Evolutionary conservation across 1,140 invertebrate species (phyloP).

Genomic region (Tyrophagus putrescentiae): DNA sequence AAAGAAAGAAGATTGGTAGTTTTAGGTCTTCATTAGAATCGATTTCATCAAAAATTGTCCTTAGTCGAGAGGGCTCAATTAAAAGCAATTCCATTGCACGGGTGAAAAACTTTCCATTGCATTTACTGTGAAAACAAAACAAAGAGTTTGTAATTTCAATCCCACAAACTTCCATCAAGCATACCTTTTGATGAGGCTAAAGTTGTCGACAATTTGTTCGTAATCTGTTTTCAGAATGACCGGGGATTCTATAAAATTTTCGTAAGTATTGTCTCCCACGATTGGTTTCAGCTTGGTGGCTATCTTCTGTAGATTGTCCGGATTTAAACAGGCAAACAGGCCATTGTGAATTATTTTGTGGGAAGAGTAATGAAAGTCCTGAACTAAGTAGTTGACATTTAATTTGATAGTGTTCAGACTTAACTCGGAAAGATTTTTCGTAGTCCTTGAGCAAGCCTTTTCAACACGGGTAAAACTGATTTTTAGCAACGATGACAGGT

Average conservation of each 20-base stretch:
- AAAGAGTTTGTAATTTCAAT: too few relatives aligned
- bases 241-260: background rate
- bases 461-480: background rate
- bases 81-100: background rate
- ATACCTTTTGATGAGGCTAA: background rate
- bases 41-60: background rate
- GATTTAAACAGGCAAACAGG: background rate
- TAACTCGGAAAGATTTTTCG: background rate
- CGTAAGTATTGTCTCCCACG: background rate
- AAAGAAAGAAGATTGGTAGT: background rate
- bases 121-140: background rate
- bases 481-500: conserved; percentile 4
- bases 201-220: conserved; percentile 4
- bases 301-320: background rate
- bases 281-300: conserved; percentile 3
- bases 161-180: too few relatives aligned
- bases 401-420: background rate
- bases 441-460: background rate
- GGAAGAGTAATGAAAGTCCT: background rate
- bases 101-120: conserved; percentile 1
- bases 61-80: background rate
- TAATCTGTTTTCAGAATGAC: background rate
- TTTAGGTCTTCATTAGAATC: conserved; percentile 4
- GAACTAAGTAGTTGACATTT: conserved; percentile 3
- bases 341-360: conserved; percentile 13